Evolutionary conservation across 1,140 invertebrate species (phyloP).

Genomic region (Calycopis cecrops): DNA sequence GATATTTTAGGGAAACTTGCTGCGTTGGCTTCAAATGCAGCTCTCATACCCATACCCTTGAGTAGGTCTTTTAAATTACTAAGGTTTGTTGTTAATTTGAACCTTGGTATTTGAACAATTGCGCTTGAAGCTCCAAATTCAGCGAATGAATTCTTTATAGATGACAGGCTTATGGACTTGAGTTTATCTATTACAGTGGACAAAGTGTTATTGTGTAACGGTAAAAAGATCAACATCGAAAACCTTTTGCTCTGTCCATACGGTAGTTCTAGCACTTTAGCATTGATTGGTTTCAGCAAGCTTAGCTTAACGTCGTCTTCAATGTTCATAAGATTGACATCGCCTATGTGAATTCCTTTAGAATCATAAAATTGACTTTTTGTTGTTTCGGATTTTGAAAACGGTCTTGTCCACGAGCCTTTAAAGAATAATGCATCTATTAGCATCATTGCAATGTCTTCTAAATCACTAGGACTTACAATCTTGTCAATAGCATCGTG

Average conservation of each 20-base stretch:
- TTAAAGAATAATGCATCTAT: conserved; percentile 86
- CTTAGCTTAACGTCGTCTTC: conserved; percentile 42
- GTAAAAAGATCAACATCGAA: conserved; percentile 80
- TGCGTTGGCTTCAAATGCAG: conserved; percentile 74
- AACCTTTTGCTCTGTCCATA: conserved; percentile 77
- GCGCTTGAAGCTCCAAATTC: conserved; percentile 53
- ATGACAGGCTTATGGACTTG: conserved; percentile 61
- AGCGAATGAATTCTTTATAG: conserved; percentile 63
- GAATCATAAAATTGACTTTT: conserved; percentile 62
- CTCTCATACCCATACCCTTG: conserved; percentile 79
- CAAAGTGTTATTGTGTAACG: conserved; percentile 46
- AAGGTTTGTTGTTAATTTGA: conserved; percentile 77
- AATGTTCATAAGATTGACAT: conserved; percentile 67
- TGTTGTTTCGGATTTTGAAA: conserved; percentile 75
- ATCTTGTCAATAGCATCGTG: conserved; percentile 45
- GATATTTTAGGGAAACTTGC: conserved; percentile 80
- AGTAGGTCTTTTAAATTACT: conserved; percentile 76
- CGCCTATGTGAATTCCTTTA: conserved; percentile 45
- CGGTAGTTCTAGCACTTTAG: conserved; percentile 78
- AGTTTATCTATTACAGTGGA: conserved; percentile 60
- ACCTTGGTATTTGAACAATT: conserved; percentile 77
- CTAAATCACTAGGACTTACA: conserved; percentile 50
- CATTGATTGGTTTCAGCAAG: conserved; percentile 54
- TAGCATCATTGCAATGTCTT: conserved; percentile 76
- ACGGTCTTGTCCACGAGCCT: conserved; percentile 80